Evolutionary conservation across 2,797 vertebrate species (phyloP).

Genomic region (Acrossocheilus fasciatus): DNA sequence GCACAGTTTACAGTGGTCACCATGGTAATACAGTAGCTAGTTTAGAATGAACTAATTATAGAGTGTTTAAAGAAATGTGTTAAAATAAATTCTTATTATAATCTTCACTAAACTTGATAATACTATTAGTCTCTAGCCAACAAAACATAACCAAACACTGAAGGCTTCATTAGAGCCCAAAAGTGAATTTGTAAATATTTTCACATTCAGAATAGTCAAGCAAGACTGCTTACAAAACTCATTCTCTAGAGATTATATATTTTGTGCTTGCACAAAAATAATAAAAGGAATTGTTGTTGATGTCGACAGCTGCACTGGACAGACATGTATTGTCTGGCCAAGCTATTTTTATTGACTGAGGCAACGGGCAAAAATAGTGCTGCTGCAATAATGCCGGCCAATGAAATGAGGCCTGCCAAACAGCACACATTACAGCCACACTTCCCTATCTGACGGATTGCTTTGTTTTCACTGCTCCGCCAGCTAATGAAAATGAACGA

Average conservation of each 20-base stretch:
- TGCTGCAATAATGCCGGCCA: slow-evolving; percentile 43
- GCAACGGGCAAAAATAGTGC: slow-evolving; percentile 56
- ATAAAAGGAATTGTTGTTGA: slow-evolving; percentile 26
- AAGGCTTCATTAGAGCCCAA: neutral
- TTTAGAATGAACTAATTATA: neutral
- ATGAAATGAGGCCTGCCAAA: slow-evolving; percentile 54
- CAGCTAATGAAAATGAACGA: slow-evolving; percentile 48
- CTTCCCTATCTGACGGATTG: slow-evolving; percentile 50
- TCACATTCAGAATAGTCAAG: neutral
- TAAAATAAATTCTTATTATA: neutral
- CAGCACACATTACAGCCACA: slow-evolving; percentile 36
- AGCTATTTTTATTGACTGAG: slow-evolving; percentile 56
- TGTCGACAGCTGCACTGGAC: slow-evolving; percentile 39
- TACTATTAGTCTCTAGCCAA: neutral
- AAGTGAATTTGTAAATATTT: neutral
- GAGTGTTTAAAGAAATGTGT: neutral
- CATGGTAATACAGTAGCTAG: neutral
- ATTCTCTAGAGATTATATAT: slow-evolving; percentile 20
- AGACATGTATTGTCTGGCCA: slow-evolving; percentile 55
- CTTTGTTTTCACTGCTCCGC: slow-evolving; percentile 42
- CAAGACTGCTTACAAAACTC: slow-evolving; percentile 7
- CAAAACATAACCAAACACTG: neutral
- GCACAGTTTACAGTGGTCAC: neutral
- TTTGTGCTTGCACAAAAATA: slow-evolving; percentile 35
- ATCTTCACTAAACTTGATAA: neutral